Evolutionary conservation across 1,140 invertebrate genomes (phyloP).

Genomic region (Sitobion miscanthi): DNA sequence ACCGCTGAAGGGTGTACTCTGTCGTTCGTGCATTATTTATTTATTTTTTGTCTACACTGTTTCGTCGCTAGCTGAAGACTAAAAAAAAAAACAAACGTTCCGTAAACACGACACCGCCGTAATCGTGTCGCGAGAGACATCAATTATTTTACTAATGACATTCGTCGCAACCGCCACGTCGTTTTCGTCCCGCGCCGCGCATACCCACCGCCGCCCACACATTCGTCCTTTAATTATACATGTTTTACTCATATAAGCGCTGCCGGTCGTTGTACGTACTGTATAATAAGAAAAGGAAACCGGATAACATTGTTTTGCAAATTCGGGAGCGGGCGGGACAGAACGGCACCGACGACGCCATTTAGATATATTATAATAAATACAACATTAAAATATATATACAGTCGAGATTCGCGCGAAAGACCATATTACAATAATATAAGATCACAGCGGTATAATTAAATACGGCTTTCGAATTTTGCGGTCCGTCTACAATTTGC

Average conservation of each 20-base stretch:
- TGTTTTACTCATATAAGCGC: background rate
- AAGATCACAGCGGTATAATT: background rate
- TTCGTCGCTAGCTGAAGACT: background rate
- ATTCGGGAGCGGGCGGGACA: background rate
- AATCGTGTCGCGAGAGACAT: background rate
- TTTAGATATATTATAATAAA: background rate
- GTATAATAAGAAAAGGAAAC: background rate
- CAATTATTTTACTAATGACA: slow-evolving; percentile 37
- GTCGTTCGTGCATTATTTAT: background rate
- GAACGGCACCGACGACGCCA: background rate
- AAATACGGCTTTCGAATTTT: background rate
- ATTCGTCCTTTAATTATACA: background rate
- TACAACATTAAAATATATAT: background rate
- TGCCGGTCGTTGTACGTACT: background rate
- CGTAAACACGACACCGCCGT: slow-evolving; percentile 8
- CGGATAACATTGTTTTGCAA: background rate
- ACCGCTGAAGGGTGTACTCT: background rate
- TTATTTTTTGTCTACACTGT: background rate
- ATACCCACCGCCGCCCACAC: too few relatives aligned
- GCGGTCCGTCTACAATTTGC: background rate
- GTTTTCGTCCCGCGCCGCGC: too few relatives aligned
- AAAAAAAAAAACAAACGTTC: background rate
- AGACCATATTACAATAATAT: too few relatives aligned
- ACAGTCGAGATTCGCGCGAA: background rate
- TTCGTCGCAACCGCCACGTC: background rate